Evolutionary conservation across 2,888 invertebrate species (phyloP), one percentile per base, ranked within the genome.

Genomic region (Brachyopa scutellaris): DNA sequence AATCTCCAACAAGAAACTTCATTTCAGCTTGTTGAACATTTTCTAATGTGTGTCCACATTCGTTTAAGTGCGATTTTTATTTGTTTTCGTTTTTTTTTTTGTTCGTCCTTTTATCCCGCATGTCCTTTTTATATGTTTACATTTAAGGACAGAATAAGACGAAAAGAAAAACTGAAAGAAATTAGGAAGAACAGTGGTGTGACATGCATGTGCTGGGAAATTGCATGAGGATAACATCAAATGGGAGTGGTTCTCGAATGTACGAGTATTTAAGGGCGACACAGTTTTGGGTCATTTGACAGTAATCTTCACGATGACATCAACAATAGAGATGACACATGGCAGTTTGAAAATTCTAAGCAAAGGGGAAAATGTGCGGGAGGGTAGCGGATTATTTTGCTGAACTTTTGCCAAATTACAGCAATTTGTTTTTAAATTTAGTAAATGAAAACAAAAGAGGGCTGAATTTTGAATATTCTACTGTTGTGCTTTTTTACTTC

Each of bases 221-320:
- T 64, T 57, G 55, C 29, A 40, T 57, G 64, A 15, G 55, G 62
- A 70, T 64, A 70, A 79, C 79, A 67, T 74, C 61, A 79, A 62
- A 80, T 62, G 49, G 74, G 79, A 80, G 67, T 74, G 79, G 11
- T 59, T 61, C 21, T 55, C 42, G 53, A 79, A 67, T 61, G 66
- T 23, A 11, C 29, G 26, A 31, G 31, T 62, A 47, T 66, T 40
- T 74, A 62, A 66, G 61, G 74, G 53, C 33, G 47, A 69, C 69
- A 74, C 61, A 69, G 49, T 80, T 74, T 67, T 62, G 40, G 74
- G 62, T 80, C 74, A 80, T 74, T 80, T 74, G 57, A 67, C 47
- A 66, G 49, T 23, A 47, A 64, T 55, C 7, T 19, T 53, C 19
- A 53, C 21, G 47, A 23, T 57, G 45, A 40, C 40, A 19, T 66